Percentiles rank a stretch among this genome's conserved stretches.
Evolutionary conservation across 1,140 invertebrate genomes (phyloP).

Genomic region (Polypedilum vanderplanki): DNA sequence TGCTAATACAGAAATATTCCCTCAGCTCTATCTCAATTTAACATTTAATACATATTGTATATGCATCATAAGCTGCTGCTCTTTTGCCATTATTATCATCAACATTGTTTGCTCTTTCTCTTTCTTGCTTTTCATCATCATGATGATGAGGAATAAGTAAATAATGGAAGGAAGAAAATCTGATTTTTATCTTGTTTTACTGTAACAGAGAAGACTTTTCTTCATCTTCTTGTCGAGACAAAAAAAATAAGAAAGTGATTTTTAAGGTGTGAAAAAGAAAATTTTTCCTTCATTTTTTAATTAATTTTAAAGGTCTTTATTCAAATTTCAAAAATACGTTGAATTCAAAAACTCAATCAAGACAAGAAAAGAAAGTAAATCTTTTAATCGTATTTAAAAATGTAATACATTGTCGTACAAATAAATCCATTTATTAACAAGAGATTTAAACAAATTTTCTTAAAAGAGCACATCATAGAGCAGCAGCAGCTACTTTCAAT

Average conservation of each 20-base stretch:
- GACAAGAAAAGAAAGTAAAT: background rate
- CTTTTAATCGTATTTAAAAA: slow-evolving; percentile 5
- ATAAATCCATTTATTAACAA: slow-evolving; percentile 25
- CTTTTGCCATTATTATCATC: slow-evolving; percentile 13
- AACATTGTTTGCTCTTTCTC: background rate
- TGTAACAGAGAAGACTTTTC: background rate
- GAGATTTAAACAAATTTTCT: background rate
- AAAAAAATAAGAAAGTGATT: background rate
- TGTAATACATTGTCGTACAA: slow-evolving; percentile 23
- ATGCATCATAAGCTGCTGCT: background rate
- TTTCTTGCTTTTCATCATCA: background rate
- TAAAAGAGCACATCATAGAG: background rate
- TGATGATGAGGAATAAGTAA: background rate
- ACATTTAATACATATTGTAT: background rate
- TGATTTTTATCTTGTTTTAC: background rate
- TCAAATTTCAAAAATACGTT: background rate
- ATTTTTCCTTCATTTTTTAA: background rate
- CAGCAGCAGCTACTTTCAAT: slow-evolving; percentile 14
- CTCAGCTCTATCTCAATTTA: background rate
- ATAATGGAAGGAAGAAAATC: background rate
- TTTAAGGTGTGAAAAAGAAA: background rate
- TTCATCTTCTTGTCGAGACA: background rate
- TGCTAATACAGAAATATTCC: background rate
- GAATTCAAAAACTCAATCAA: background rate
- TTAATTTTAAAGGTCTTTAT: background rate